Evolutionary conservation across 2,888 invertebrate genomes (phyloP).

Genomic region (Drosophila diplacantha): DNA sequence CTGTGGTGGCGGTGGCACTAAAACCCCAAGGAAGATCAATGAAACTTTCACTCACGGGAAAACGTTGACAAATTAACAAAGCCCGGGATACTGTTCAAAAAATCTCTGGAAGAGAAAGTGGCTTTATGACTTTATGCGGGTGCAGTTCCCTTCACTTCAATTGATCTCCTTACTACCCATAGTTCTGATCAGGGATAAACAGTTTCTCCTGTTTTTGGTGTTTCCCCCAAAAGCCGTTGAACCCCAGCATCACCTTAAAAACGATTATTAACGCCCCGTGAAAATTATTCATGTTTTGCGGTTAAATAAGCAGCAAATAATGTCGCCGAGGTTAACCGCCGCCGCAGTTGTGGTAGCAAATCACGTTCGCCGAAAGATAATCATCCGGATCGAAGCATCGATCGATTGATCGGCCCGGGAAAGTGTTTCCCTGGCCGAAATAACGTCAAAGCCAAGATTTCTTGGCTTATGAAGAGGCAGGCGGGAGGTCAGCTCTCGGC

Average conservation of each 20-base stretch:
- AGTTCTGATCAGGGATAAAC: neutral
- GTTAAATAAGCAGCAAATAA: conserved; percentile 50
- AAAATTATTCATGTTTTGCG: conserved; percentile 42
- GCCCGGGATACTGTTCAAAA: neutral
- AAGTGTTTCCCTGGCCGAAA: conserved; percentile 47
- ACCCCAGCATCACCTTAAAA: conserved; percentile 21
- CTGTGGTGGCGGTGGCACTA: conserved; percentile 19
- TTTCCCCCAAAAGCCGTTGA: conserved; percentile 41
- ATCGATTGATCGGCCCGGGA: conserved; percentile 32
- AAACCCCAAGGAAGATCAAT: conserved; percentile 32
- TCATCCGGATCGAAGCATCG: conserved; percentile 22
- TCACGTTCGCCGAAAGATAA: conserved; percentile 57
- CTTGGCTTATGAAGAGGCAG: conserved; percentile 26
- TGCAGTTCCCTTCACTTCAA: neutral
- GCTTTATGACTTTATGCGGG: conserved; percentile 2
- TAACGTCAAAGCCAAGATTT: conserved; percentile 23
- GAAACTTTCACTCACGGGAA: conserved; percentile 25
- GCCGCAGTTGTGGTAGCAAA: conserved; percentile 57
- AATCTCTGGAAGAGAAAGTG: conserved; percentile 22
- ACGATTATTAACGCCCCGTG: conserved; percentile 54
- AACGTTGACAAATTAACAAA: conserved; percentile 26
- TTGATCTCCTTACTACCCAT: neutral
- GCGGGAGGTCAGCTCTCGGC: conserved; percentile 16
- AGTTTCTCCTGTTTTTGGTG: conserved; percentile 23
- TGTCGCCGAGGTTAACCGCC: conserved; percentile 51